Evolutionary conservation across 2,888 invertebrate species (phyloP), one percentile per base, ranked within the genome.

Genomic region (Escarpia spicata): DNA sequence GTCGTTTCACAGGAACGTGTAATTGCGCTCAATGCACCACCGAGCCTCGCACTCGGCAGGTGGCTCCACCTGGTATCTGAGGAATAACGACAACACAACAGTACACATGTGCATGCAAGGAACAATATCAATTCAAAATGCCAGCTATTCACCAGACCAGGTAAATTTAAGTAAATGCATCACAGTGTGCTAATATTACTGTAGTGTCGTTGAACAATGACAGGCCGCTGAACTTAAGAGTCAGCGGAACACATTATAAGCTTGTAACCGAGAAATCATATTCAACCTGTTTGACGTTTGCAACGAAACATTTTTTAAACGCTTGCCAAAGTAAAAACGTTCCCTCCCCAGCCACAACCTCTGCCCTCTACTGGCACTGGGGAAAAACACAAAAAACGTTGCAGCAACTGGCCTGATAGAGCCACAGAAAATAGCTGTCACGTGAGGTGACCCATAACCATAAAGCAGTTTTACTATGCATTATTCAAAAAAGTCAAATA

Each of bases 351-450:
- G 75, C 19, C 75, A 26, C 19, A 26, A 75, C 19, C 75, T 75
- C 75, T 75, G 75, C 75, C 75, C 75, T 75, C 75, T n/a, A 75
- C 6, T n/a, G 75, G n/a, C 75, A 75, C 75, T 52, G 52, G 75
- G 75, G 75, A n/a, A 75, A 75, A 75, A 75, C 26, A 26, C 75
- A 75, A 75, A 75, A 75, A 75, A 75, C 26, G n/a, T 26, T 75
- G 75, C 19, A 26, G 75, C 75, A 75, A 75, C 75, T 26, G 75
- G 75, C 75, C 75, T 75, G 75, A 75, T 75, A 75, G 26, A 75
- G 75, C 75, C 75, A 75, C 75, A 75, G 75, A 75, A 75, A 75
- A 75, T 75, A 75, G 75, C 75, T 75, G 75, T 9, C 52, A n/a
- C n/a, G 15, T 52, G 52, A 52, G 52, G 52, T 52, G 52, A 52